Base-by-base conservation (phyloP, 2,797 vertebrate genomes). In the Siniperca scherzeri region DNA sequence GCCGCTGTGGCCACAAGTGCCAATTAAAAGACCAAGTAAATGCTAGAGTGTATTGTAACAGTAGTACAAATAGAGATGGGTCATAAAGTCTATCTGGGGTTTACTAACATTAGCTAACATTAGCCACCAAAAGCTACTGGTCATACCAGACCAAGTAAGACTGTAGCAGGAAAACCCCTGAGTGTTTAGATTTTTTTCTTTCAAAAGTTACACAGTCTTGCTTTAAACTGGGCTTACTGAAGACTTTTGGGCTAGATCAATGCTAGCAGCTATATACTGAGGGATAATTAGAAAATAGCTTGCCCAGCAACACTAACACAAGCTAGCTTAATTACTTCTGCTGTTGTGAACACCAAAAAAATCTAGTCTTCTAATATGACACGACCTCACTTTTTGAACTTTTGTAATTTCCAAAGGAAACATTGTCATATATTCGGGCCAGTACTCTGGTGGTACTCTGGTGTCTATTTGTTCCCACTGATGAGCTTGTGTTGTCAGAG, bases 401-500 rank as follows among this genome's bases (percentile, higher is more conserved):
- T 56, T 56, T 19, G 8, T 40, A 22, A 68, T 73, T 67, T 60
- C 14, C 14, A 59, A 12, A 30, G 17, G 11, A 66, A 77, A 53
- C 3, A 21, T 44, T 59, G 72, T 87, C 86, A 90, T 84, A 89
- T 91, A 81, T 85, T 82, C 57, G 65, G 84, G 87, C 83, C 85
- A 79, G 78, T 85, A 79, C 74, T 78, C 72, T 77, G 60, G 72
- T 85, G 78, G 61, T 68, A 62, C 76, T 85, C 84, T 73, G 30
- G 69, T 75, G 85, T 89, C 80, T 83, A 27, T 83, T 82, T 87
- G 56, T 84, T 80, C 56, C 38, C 66, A 73, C 36, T 86, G 64
- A 88, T 82, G 56, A 88, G 53, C 62, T 85, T 86, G 74, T 90
- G 85, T 89, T 89, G 78, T 88, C 82, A 85, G 61, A 87, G 72